These are phyloP conservation scores for Cryptophagus acutangulus DNA, from an alignment of 2,888 invertebrate genomes.

Conservation along the genomic window DNA sequence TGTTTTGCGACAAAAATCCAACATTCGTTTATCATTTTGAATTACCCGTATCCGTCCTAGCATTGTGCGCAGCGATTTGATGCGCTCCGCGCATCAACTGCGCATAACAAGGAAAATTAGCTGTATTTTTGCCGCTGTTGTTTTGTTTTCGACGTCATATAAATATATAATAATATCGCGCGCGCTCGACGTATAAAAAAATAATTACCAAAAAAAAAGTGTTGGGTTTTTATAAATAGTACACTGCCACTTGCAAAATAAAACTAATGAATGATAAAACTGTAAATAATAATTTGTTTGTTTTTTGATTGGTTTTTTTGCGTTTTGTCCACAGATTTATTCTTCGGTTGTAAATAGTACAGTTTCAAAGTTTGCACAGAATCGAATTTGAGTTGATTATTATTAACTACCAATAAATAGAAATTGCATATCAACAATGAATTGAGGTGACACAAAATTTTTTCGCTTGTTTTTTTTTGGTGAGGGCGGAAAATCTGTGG, in stretches of 20 bases:
- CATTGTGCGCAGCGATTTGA: no score
- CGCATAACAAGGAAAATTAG: no score
- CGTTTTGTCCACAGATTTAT: conserved; percentile 37
- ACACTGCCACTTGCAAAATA: conserved; percentile 38
- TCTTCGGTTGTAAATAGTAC: conserved; percentile 1
- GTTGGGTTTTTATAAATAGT: conserved; percentile 28
- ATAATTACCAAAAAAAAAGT: neutral
- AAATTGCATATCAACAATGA: conserved; percentile 1
- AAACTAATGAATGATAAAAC: conserved; percentile 30
- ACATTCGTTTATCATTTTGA: conserved; percentile 3
- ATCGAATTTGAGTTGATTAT: neutral
- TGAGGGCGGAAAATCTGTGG: conserved; percentile 31
- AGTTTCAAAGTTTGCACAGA: conserved; percentile 1
- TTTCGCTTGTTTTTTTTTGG: conserved; percentile 1
- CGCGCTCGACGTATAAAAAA: conserved; percentile 5
- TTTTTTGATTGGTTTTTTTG: conserved; percentile 39
- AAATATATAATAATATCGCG: neutral
- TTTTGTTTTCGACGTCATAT: conserved; percentile 10
- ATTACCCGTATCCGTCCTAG: conserved; percentile 39
- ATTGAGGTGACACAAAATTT: neutral
- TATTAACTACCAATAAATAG: conserved; percentile 3
- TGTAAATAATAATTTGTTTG: conserved; percentile 23
- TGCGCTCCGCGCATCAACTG: no score
- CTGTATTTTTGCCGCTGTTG: conserved; percentile 43
- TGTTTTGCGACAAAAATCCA: neutral